Evolutionary conservation across 2,113 vertebrate genomes (phyloP).

Genomic region (Leucopternis melanops): DNA sequence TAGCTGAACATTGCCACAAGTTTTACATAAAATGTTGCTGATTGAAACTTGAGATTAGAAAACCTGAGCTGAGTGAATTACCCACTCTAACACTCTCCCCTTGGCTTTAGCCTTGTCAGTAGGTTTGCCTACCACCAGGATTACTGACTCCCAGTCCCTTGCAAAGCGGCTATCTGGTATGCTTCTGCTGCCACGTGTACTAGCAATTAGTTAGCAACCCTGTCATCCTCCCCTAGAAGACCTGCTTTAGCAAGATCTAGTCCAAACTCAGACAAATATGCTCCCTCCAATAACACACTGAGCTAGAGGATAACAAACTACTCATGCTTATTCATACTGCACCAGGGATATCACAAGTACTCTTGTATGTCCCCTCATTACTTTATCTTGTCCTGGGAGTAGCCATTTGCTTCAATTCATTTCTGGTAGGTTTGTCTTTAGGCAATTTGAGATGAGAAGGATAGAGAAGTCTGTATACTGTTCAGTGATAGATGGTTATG

Average conservation of each 20-base stretch:
- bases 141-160: neutral
- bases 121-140: neutral
- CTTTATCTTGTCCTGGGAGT: neutral
- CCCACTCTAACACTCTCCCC: neutral
- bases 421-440: neutral
- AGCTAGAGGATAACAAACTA: neutral
- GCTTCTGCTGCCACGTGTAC: fast-evolving
- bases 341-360: neutral
- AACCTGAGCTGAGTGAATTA: neutral
- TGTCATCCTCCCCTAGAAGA: neutral
- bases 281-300: neutral
- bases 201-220: fast-evolving
- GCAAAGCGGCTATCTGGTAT: neutral
- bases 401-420: neutral
- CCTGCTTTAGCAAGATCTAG: neutral
- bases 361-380: neutral
- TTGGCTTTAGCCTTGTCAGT: neutral
- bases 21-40: neutral
- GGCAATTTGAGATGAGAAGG: neutral
- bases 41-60: neutral
- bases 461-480: neutral
- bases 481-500: neutral
- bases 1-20: neutral
- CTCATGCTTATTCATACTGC: neutral
- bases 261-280: neutral